phyloP scores from a whole-genome alignment of 1,140 invertebrate species.

The Trinorchestia longiramus region DNA sequence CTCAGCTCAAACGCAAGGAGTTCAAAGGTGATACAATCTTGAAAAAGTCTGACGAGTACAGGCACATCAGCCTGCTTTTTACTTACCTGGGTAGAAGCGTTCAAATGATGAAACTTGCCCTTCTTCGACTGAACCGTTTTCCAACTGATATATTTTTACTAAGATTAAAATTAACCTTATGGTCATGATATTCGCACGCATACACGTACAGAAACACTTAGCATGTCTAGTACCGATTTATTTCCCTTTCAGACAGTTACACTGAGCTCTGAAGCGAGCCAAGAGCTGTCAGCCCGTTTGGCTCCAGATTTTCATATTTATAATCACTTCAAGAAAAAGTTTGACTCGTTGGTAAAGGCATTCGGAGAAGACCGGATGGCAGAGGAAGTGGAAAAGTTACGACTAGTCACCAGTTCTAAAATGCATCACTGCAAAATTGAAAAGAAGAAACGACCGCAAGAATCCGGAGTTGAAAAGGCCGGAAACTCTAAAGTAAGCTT shows the following conservation, averaged over 20 bases:
- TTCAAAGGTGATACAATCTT: background rate
- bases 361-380: constrained; percentile 62
- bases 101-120: too few species aligned
- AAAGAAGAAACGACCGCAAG: background rate
- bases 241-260: background rate
- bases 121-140: background rate
- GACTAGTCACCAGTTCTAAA: constrained; percentile 6
- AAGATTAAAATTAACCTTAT: background rate
- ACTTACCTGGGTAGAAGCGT: too few species aligned
- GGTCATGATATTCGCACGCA: background rate
- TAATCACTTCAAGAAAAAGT: constrained; percentile 55
- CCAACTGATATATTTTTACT: background rate
- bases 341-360: constrained; percentile 58
- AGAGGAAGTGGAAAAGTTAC: constrained; percentile 56
- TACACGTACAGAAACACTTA: background rate
- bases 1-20: constrained; percentile 69
- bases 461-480: background rate
- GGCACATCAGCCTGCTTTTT: too few species aligned
- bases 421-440: constrained; percentile 51
- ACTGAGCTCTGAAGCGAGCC: background rate
- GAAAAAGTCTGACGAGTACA: too few species aligned
- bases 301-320: constrained; percentile 61
- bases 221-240: background rate
- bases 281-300: constrained; percentile 50
- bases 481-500: background rate